These are phyloP conservation scores for Nothoprocta pentlandii DNA, from an alignment of 2,113 vertebrate species.

Conservation along the genomic window DNA sequence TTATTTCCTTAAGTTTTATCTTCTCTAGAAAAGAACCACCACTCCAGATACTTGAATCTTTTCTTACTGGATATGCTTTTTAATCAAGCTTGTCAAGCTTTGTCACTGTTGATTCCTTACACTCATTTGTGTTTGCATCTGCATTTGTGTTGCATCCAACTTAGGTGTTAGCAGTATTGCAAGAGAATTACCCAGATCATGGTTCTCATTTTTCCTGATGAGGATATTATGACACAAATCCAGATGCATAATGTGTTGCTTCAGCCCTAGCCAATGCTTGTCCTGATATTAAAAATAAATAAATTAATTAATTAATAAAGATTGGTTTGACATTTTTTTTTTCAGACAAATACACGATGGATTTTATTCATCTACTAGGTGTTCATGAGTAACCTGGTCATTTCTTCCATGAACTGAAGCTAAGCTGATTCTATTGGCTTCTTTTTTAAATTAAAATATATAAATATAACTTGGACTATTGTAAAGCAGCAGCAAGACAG, in stretches of 20 bases:
- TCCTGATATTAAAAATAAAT: background rate
- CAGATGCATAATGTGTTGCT: background rate
- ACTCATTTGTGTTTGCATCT: background rate
- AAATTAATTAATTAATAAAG: background rate
- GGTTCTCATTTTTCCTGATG: background rate
- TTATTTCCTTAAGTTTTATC: background rate
- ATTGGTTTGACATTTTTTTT: background rate
- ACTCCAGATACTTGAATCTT: background rate
- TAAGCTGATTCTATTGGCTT: background rate
- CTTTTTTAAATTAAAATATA: background rate
- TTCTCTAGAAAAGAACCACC: background rate
- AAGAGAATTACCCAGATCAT: background rate
- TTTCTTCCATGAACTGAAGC: background rate
- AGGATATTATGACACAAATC: rapidly evolving
- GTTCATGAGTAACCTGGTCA: background rate
- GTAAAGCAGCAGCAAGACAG: background rate
- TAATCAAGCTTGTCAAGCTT: background rate
- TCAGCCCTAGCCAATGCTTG: background rate
- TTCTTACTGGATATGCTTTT: background rate
- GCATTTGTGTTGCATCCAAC: background rate
- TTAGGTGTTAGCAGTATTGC: background rate
- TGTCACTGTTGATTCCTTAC: background rate
- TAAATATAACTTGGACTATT: background rate
- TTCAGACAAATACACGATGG: background rate
- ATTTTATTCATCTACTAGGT: background rate